Evolutionary conservation across 2,888 invertebrate species (phyloP).

Genomic region (Drosophila tanythrix): DNA sequence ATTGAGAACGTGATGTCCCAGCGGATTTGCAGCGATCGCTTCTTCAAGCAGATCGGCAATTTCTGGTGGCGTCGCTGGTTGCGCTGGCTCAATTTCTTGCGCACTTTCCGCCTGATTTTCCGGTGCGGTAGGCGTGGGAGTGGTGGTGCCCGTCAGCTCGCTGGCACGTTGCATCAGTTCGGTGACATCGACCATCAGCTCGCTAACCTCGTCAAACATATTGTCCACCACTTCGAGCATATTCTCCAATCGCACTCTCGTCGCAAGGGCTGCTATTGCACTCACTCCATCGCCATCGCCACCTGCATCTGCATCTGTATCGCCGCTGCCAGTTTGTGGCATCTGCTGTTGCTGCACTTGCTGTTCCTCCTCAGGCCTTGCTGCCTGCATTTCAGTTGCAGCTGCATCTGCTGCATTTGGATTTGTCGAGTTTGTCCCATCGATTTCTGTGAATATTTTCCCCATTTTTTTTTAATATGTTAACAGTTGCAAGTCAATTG

Average conservation of each 20-base stretch:
- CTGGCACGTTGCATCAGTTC: slow-evolving; percentile 44
- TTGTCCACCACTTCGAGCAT: slow-evolving; percentile 50
- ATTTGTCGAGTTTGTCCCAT: slow-evolving; percentile 33
- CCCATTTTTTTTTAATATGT: background rate
- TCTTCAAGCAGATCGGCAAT: slow-evolving; percentile 6
- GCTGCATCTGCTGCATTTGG: slow-evolving; percentile 11
- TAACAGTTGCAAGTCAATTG: background rate
- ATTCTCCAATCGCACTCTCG: slow-evolving; percentile 37
- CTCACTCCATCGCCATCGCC: slow-evolving; percentile 6
- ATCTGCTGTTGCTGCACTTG: background rate
- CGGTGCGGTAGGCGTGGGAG: background rate
- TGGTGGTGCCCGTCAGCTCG: slow-evolving; percentile 1
- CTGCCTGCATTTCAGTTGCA: slow-evolving; percentile 16
- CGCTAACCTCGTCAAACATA: slow-evolving; percentile 48
- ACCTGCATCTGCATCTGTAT: background rate
- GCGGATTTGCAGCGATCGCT: background rate
- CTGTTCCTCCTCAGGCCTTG: background rate
- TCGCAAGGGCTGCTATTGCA: slow-evolving; percentile 26
- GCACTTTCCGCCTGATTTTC: background rate
- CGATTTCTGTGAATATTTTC: slow-evolving; percentile 53
- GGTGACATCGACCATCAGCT: slow-evolving; percentile 47
- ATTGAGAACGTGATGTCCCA: slow-evolving; percentile 14
- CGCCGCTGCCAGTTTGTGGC: background rate
- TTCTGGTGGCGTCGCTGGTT: slow-evolving; percentile 5
- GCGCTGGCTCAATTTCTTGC: background rate